A percentile compares a stretch with the other conserved stretches of the same genome.
These are phyloP conservation scores for Drosophila novamexicana DNA, from an alignment of 1,140 invertebrate species.

Conservation along the genomic window DNA sequence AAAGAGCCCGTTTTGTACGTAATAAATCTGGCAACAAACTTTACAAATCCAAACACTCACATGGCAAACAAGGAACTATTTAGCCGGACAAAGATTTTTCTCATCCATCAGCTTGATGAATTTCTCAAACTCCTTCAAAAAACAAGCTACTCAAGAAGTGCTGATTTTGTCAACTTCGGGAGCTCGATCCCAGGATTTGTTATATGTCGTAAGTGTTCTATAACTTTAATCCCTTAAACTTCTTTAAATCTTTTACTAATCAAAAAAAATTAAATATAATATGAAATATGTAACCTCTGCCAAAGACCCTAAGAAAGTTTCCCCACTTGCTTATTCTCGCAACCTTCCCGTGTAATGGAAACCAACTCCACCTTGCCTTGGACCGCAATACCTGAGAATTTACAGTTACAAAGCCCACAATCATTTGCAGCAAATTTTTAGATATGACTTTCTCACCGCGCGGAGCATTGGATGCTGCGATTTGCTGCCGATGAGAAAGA, in stretches of 20 bases:
- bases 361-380: slow-evolving; percentile 31
- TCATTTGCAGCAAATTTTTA: slow-evolving; percentile 41
- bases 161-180: too few species aligned
- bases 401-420: slow-evolving; percentile 38
- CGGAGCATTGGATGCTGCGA: neutral
- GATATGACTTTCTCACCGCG: slow-evolving; percentile 40
- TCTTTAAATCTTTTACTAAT: too few species aligned
- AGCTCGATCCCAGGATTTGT: too few species aligned
- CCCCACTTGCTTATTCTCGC: slow-evolving; percentile 4
- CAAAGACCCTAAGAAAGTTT: neutral
- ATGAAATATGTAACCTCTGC: too few species aligned
- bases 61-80: neutral
- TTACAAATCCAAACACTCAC: neutral
- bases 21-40: slow-evolving; percentile 33
- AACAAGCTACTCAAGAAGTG: too few species aligned
- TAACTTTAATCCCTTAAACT: too few species aligned
- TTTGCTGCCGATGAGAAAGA: slow-evolving; percentile 35
- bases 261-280: too few species aligned
- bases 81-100: too few species aligned
- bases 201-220: too few species aligned
- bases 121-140: too few species aligned
- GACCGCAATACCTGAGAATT: slow-evolving; percentile 21
- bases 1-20: slow-evolving; percentile 25
- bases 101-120: too few species aligned
- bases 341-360: slow-evolving; percentile 40